Percentiles rank a stretch among this genome's conserved stretches.
Evolutionary conservation across 2,797 vertebrate genomes (phyloP).

Genomic region (Nasua narica): DNA sequence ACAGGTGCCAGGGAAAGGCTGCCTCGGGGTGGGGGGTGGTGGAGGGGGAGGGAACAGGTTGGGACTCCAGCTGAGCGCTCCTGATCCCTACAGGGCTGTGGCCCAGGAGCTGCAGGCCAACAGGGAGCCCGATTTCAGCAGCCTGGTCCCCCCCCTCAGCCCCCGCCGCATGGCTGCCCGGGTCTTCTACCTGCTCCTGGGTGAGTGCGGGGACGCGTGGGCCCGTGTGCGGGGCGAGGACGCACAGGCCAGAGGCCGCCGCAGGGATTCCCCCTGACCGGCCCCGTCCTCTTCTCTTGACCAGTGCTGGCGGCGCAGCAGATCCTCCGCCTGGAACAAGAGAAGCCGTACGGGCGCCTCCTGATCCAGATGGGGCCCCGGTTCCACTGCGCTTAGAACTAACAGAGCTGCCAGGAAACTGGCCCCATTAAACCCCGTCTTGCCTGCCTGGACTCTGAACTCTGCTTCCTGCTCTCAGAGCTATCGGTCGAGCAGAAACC

Average conservation of each 20-base stretch:
- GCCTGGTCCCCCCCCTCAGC: constrained; percentile 82
- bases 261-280: background rate
- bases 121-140: constrained; percentile 79
- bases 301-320: constrained; percentile 69
- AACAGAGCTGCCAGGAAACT: background rate
- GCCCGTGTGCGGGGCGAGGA: no score
- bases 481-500: constrained; percentile 49
- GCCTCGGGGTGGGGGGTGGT: no score
- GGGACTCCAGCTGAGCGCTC: background rate
- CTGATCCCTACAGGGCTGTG: constrained; percentile 63
- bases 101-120: constrained; percentile 71
- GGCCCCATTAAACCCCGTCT: background rate
- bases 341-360: constrained; percentile 82
- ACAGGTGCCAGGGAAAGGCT: constrained; percentile 76
- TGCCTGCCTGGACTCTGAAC: constrained; percentile 2
- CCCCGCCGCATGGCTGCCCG: constrained; percentile 81
- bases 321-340: constrained; percentile 81
- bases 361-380: constrained; percentile 71
- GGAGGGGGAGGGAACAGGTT: rapidly evolving
- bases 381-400: background rate
- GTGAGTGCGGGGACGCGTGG: constrained; percentile 76
- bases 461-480: background rate
- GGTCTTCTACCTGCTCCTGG: constrained; percentile 83
- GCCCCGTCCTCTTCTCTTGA: background rate
- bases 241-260: background rate